Percentiles rank a stretch among this genome's conserved stretches.
Evolutionary conservation across 2,888 invertebrate genomes (phyloP).

Genomic region (Tachina grossa): DNA sequence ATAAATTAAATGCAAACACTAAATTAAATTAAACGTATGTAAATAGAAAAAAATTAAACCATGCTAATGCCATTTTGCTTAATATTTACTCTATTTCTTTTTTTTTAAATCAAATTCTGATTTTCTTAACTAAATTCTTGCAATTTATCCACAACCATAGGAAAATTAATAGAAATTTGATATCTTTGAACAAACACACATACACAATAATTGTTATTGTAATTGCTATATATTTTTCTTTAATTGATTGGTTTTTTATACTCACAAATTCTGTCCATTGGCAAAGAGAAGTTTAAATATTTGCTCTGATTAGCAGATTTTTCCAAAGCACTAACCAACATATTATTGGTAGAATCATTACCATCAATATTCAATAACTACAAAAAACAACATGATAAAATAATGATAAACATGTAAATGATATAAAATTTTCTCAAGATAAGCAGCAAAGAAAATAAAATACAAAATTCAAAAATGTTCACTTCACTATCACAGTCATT

Average conservation of each 20-base stretch:
- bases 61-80: constrained; percentile 50
- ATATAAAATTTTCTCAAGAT: constrained; percentile 47
- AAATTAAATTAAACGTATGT: constrained; percentile 39
- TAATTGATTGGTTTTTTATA: constrained; percentile 66
- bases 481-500: neutral
- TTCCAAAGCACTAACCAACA: constrained; percentile 82
- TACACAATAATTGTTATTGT: constrained; percentile 40
- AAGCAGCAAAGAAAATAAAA: constrained; percentile 33
- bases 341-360: constrained; percentile 81
- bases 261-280: constrained; percentile 82
- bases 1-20: constrained; percentile 42
- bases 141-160: constrained; percentile 80
- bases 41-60: constrained; percentile 18
- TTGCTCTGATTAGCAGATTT: constrained; percentile 82
- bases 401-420: constrained; percentile 70
- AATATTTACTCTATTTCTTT: constrained; percentile 16
- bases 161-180: constrained; percentile 43
- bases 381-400: constrained; percentile 74
- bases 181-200: constrained; percentile 44
- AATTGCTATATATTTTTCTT: neutral
- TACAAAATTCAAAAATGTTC: constrained; percentile 39
- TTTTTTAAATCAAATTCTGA: constrained; percentile 20
- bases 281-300: constrained; percentile 82
- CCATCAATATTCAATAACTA: constrained; percentile 82
- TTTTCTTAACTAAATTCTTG: constrained; percentile 62